Evolutionary conservation across 2,797 vertebrate genomes (phyloP).

Genomic region (Netta rufina): DNA sequence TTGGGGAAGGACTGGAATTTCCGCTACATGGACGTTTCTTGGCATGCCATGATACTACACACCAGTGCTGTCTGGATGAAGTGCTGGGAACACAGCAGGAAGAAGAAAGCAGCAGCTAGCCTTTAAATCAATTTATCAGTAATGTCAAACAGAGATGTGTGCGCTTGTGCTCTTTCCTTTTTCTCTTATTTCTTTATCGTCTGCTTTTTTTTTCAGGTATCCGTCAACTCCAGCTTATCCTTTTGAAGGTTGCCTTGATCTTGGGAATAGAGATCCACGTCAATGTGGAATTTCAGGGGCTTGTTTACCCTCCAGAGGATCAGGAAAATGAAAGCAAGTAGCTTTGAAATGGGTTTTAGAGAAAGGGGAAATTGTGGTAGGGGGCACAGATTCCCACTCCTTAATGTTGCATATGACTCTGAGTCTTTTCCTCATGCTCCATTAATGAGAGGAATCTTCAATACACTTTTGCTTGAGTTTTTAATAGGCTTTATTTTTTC

Average conservation of each 20-base stretch:
- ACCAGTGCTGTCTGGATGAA: neutral
- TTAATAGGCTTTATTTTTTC: neutral
- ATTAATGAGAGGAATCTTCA: neutral
- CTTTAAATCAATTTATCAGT: neutral
- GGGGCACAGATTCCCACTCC: neutral
- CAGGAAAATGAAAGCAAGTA: constrained; percentile 94
- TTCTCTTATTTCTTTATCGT: neutral
- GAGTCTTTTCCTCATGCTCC: neutral
- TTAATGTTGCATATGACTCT: neutral
- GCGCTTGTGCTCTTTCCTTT: neutral
- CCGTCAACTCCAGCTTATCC: constrained; percentile 96
- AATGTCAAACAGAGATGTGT: neutral
- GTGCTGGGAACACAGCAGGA: neutral
- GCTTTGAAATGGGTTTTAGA: neutral
- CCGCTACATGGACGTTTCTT: neutral
- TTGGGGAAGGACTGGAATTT: neutral
- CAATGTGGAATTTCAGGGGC: constrained; percentile 93
- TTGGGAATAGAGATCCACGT: constrained; percentile 98
- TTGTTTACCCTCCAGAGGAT: constrained; percentile 93
- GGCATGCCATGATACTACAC: neutral
- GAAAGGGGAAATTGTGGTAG: neutral
- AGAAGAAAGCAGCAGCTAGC: neutral
- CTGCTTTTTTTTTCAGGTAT: constrained; percentile 84
- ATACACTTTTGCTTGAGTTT: neutral
- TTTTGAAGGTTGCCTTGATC: constrained; percentile 96